Conservation (phyloP, 2,113 vertebrate genomes). For the Cyprinodon tularosa region DNA sequence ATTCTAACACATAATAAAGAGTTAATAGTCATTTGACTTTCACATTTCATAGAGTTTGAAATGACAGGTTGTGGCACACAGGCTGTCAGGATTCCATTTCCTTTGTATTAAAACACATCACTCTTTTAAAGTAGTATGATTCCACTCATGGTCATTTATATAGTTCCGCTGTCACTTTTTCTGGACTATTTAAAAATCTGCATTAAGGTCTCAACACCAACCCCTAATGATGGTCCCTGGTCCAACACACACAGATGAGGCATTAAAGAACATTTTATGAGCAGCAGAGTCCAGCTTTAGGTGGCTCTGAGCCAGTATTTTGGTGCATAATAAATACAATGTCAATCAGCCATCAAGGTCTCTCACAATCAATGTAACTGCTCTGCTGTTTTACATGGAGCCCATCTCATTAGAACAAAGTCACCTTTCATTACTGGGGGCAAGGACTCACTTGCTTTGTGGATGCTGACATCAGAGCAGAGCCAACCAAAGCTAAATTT, state of each 20-base stretch:
- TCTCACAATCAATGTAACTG: conserved; percentile 68
- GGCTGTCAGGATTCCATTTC: too few relatives aligned
- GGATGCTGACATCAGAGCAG: conserved; percentile 46
- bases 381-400: conserved; percentile 61
- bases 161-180: conserved; percentile 44
- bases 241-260: conserved; percentile 65
- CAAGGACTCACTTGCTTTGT: conserved; percentile 48
- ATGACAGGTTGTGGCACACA: too few relatives aligned
- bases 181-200: conserved; percentile 28
- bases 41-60: too few relatives aligned
- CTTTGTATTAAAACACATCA: too few relatives aligned
- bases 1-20: too few relatives aligned
- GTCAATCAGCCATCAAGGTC: conserved; percentile 76
- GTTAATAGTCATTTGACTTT: too few relatives aligned
- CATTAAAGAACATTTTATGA: conserved; percentile 67
- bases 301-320: conserved; percentile 69
- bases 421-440: conserved; percentile 73
- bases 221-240: conserved; percentile 16
- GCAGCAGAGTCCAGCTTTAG: conserved; percentile 55
- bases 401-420: conserved; percentile 78
- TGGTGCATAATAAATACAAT: conserved; percentile 78
- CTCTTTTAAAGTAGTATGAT: too few relatives aligned
- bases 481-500: conserved; percentile 20
- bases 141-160: conserved; percentile 26
- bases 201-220: conserved; percentile 13